Conservation (phyloP, 2,888 invertebrate genomes). For the Amiota mariae region DNA sequence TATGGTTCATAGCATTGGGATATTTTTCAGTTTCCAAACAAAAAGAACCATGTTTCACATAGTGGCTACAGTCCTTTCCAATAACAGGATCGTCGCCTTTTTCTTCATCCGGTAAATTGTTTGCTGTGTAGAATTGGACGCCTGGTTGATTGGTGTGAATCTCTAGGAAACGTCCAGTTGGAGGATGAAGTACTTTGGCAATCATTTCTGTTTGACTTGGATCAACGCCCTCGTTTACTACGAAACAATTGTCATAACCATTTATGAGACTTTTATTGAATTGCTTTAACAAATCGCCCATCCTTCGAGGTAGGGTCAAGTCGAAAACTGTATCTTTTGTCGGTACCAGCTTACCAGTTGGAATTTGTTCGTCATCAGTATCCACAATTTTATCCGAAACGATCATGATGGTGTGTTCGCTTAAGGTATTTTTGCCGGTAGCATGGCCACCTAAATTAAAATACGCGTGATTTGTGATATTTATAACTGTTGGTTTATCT, state of each 20-base stretch:
- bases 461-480: constrained; percentile 90
- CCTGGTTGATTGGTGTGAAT: constrained; percentile 91
- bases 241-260: constrained; percentile 59
- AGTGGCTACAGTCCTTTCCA: constrained; percentile 83
- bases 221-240: constrained; percentile 48
- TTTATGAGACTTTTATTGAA: constrained; percentile 73
- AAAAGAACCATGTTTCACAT: constrained; percentile 85
- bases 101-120: constrained; percentile 80
- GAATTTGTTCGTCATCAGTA: constrained; percentile 80
- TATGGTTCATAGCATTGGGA: constrained; percentile 89
- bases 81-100: constrained; percentile 75
- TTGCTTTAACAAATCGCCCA: constrained; percentile 80
- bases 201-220: constrained; percentile 40
- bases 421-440: constrained; percentile 77
- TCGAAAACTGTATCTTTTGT: constrained; percentile 76
- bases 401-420: constrained; percentile 82
- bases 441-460: constrained; percentile 92
- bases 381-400: constrained; percentile 85
- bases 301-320: constrained; percentile 78
- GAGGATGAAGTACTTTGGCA: constrained; percentile 75
- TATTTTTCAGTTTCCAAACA: constrained; percentile 94
- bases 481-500: constrained; percentile 87
- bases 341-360: constrained; percentile 81
- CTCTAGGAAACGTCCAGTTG: constrained; percentile 83
- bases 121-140: constrained; percentile 91